Evolutionary conservation across 2,113 vertebrate species (phyloP).

Genomic region (Sinocyclocheilus rhinocerous): DNA sequence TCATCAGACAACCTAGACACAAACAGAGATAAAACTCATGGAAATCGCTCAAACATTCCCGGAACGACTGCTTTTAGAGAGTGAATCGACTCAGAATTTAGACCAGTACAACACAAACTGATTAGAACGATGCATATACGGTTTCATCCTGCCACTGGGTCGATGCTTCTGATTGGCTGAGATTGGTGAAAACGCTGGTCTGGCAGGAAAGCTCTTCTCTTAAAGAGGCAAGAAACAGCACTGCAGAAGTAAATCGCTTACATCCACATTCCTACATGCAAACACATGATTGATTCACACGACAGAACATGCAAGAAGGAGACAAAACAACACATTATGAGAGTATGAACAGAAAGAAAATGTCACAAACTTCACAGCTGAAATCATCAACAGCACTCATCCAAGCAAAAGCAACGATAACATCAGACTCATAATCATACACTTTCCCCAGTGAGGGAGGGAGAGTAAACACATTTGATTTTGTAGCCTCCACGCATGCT

Average conservation of each 20-base stretch:
- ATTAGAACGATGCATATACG: constrained; percentile 4
- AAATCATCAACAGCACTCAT: constrained; percentile 28
- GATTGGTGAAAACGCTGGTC: not conserved
- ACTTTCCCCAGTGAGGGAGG: constrained; percentile 13
- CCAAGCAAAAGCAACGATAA: constrained; percentile 22
- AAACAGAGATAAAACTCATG: not conserved
- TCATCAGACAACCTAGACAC: not conserved
- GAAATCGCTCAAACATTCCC: not conserved
- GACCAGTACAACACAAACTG: not conserved
- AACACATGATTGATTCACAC: constrained; percentile 3
- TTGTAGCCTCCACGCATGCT: not conserved
- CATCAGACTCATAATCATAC: constrained; percentile 13
- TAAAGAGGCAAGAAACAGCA: constrained; percentile 3
- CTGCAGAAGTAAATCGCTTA: not conserved
- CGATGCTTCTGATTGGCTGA: constrained; percentile 1
- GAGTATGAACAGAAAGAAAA: not conserved
- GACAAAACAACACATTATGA: not conserved
- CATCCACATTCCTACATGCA: not conserved
- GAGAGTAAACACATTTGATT: constrained; percentile 17
- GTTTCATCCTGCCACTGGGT: not conserved
- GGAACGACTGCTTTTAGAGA: not conserved
- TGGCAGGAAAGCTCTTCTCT: not conserved
- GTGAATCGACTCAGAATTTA: constrained; percentile 13
- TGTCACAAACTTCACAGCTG: not conserved
- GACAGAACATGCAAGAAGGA: not conserved